A percentile compares a stretch with the other conserved stretches of the same genome.
Conservation (phyloP, 1,140 invertebrate genomes). For the Drosophila kanapiae region DNA sequence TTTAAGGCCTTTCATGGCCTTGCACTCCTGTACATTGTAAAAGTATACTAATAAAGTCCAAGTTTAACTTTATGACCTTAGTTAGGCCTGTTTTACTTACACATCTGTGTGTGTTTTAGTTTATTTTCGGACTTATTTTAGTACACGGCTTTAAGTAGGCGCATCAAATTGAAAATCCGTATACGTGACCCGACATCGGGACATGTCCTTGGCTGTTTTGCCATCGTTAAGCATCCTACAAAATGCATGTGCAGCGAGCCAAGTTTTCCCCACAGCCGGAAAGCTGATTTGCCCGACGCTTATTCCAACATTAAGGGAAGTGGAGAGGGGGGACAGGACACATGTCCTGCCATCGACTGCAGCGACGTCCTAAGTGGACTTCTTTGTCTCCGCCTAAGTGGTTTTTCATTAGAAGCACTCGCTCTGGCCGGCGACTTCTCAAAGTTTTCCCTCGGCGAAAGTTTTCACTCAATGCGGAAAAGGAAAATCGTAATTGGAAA, state of each 20-base stretch:
- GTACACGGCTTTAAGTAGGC: slow-evolving; percentile 31
- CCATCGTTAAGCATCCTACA: slow-evolving; percentile 63
- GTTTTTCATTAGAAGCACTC: slow-evolving; percentile 72
- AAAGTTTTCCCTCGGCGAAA: slow-evolving; percentile 45
- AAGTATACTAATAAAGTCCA: slow-evolving; percentile 7
- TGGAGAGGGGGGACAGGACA: slow-evolving; percentile 9
- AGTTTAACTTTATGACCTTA: slow-evolving; percentile 1
- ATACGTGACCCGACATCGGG: slow-evolving; percentile 52
- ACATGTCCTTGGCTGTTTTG: slow-evolving; percentile 59
- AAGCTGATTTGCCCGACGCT: slow-evolving; percentile 18
- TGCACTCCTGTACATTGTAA: not conserved
- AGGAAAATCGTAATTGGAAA: slow-evolving; percentile 68
- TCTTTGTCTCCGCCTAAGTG: slow-evolving; percentile 70
- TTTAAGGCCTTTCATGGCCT: not conserved
- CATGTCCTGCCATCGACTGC: slow-evolving; percentile 26
- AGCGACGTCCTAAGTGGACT: slow-evolving; percentile 58
- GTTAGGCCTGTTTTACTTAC: slow-evolving; percentile 17
- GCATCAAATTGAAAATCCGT: slow-evolving; percentile 61
- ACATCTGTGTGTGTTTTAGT: slow-evolving; percentile 13
- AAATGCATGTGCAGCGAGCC: slow-evolving; percentile 68
- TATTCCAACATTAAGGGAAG: slow-evolving; percentile 51
- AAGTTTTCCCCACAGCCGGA: slow-evolving; percentile 27
- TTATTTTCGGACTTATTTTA: slow-evolving; percentile 6
- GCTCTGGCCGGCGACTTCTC: slow-evolving; percentile 22
- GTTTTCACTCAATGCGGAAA: slow-evolving; percentile 46